Conservation (phyloP, 1,140 invertebrate species). For the Potamilus streckersoni region DNA sequence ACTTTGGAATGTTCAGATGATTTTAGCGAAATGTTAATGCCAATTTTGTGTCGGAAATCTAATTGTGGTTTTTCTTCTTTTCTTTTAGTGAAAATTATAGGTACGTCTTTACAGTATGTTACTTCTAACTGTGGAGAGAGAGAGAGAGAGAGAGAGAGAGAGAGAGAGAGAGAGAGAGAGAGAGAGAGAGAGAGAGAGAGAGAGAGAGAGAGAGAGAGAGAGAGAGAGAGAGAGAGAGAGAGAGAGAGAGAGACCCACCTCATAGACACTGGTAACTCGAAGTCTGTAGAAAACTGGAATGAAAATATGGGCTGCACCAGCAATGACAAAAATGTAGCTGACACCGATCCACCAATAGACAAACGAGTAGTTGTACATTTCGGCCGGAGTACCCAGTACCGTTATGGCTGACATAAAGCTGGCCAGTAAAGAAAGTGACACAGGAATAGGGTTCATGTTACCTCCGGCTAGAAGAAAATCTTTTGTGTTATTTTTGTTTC, state of each 20-base stretch:
- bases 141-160: background rate
- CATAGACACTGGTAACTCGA: constrained; percentile 87
- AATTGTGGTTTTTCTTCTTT: too few species aligned
- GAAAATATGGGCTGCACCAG: constrained; percentile 76
- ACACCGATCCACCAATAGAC: constrained; percentile 45
- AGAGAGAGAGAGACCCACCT: constrained; percentile 66
- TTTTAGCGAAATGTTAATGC: too few species aligned
- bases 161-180: too few species aligned
- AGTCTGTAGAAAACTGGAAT: constrained; percentile 90
- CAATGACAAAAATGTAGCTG: constrained; percentile 75
- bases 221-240: background rate
- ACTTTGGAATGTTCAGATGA: too few species aligned
- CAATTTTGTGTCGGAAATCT: too few species aligned
- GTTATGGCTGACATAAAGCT: constrained; percentile 95
- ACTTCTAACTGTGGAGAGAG: background rate
- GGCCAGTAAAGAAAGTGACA: constrained; percentile 58
- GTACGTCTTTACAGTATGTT: too few species aligned
- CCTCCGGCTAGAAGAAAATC: constrained; percentile 84
- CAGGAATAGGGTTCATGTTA: constrained; percentile 74
- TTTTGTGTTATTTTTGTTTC: constrained; percentile 85
- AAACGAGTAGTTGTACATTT: constrained; percentile 52
- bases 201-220: background rate
- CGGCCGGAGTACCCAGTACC: constrained; percentile 75
- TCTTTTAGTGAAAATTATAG: too few species aligned
- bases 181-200: constrained; percentile 8